Percentiles rank a stretch among this genome's conserved stretches.
Evolutionary conservation across 2,888 invertebrate species (phyloP).

Genomic region (Acleris cristana): DNA sequence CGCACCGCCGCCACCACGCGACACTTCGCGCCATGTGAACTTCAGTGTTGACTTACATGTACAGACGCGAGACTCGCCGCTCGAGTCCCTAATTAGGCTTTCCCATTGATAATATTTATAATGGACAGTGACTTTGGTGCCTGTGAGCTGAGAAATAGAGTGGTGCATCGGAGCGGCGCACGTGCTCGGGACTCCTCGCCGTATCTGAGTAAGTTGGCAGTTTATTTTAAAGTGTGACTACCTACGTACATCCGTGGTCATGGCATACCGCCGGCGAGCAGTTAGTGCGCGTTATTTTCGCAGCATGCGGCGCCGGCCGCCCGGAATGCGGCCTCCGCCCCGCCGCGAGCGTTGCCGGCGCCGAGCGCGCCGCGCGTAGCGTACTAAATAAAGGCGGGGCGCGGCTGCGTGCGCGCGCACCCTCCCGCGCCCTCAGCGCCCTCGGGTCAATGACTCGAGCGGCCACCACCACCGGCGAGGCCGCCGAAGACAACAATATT

Average conservation of each 20-base stretch:
- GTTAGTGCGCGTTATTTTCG: conserved; percentile 75
- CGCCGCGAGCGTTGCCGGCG: conserved; percentile 65
- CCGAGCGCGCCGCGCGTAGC: conserved; percentile 74
- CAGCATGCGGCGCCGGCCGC: conserved; percentile 64
- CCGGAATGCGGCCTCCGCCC: conserved; percentile 79
- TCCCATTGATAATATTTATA: conserved; percentile 46
- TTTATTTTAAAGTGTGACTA: conserved; percentile 79
- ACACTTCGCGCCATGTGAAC: conserved; percentile 75
- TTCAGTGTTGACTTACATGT: conserved; percentile 70
- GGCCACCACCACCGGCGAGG: conserved; percentile 57
- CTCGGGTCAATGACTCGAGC: conserved; percentile 78
- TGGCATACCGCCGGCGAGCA: conserved; percentile 52
- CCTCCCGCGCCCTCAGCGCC: conserved; percentile 72
- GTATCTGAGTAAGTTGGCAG: conserved; percentile 72
- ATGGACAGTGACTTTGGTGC: conserved; percentile 71
- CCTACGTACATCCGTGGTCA: conserved; percentile 45
- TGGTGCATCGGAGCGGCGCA: conserved; percentile 68
- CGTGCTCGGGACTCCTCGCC: conserved; percentile 64
- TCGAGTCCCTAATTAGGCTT: conserved; percentile 35
- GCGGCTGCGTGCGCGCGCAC: conserved; percentile 82
- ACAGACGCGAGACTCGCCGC: conserved; percentile 46
- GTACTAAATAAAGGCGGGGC: conserved; percentile 84
- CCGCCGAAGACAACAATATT: conserved; percentile 68
- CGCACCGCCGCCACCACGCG: conserved; percentile 53
- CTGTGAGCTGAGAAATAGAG: conserved; percentile 56